Base-by-base conservation (phyloP, 2,113 vertebrate species). In the Tauraco erythrolophus region DNA sequence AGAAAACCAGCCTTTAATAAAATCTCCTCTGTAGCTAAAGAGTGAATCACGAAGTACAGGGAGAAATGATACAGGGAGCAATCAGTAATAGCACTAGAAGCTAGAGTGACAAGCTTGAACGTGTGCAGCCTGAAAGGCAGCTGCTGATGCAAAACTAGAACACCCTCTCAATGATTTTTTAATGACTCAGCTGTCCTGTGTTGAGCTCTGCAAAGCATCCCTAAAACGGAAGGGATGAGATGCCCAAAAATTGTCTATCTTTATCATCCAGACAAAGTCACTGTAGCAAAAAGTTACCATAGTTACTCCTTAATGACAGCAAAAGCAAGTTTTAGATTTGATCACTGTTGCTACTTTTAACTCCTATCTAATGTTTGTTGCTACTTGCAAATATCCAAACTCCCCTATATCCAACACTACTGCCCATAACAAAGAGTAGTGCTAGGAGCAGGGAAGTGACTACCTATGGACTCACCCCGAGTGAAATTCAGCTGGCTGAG, bases 1-100 rank as follows among this genome's bases (percentile, higher is more conserved):
- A 92, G 89, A 94, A 87, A 94, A 95, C 65, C 60, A 84, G 64
- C 78, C 70, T 92, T 88, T 87, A 95, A 93, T 85, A 97, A 92
- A 92, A 93, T 46, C 39, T 78, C 25, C 54, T 83, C 91, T 89
- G 83, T 88, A 95, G 91, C 90, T 84, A 94, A 94, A 95, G 54
- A 68, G 68, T 54, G 79, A 70, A 84, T 72, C 56, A 54, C 43
- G 86, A 94, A 89, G 64, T 81, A 69, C 71, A 91, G 74, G 56
- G 84, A 96, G 87, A 76, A 95, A 85, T 0, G 0, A 76, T 25
- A 64, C 19, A 94, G 54, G 64, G 51, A 95, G 76, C 51, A 66
- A 92, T 95, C 89, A 75, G 89, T 78, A 92, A 84, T 0, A 16
- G 64, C 37, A 64, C 35, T 64, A 87, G 78, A 76, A 94, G 45